Base-by-base conservation (phyloP, 2,797 vertebrate species). In the Kryptopterus vitreolus region DNA sequence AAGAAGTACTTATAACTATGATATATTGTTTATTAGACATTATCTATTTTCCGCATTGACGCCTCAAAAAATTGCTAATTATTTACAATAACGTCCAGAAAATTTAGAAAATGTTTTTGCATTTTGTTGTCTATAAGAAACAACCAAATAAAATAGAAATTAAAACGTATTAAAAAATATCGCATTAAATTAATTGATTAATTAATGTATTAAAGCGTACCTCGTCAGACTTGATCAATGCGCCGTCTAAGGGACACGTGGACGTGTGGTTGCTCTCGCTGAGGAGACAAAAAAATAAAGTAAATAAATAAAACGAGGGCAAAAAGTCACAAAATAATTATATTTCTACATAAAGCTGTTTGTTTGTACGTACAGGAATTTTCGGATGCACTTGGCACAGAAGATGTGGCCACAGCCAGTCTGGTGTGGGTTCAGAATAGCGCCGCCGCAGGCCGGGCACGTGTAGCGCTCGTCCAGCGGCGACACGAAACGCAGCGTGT, bases 381-480 rank as follows among this genome's bases (percentile, higher is more conserved):
- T 82, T 15, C 91, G 89, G 22, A 97, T 93, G 81, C 96, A 98
- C 79, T 91, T 91, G 85, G 95, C 92, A 87, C 96, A 98, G 91
- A 96, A 97, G 55, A 96, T 94, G 91, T 98, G 96, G 53, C 96
- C 96, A 0, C 96, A 98, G 82, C 95, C 94, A 0, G 95, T 96
- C 91, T 98, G 96, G 87, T 98, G 95, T 0, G 96, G 96, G 85
- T 96, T 96, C 83, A 88, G 93, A 20, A 97, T 95, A 50, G 96
- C 95, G 0, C 90, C 92, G 72, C 85, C 90, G 78, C 96, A 98
- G 84, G 90, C 86, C 38, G 95, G 91, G 20, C 96, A 98, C 70
- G 92, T 91, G 82, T 96, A 96, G 33, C 96, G 93, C 2, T 96
- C 95, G 84, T 95, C 94, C 81, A 97, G 86, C 5, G 83, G 86